phyloP scores from a whole-genome alignment of 2,113 vertebrate genomes.

The Rallus limicola region DNA sequence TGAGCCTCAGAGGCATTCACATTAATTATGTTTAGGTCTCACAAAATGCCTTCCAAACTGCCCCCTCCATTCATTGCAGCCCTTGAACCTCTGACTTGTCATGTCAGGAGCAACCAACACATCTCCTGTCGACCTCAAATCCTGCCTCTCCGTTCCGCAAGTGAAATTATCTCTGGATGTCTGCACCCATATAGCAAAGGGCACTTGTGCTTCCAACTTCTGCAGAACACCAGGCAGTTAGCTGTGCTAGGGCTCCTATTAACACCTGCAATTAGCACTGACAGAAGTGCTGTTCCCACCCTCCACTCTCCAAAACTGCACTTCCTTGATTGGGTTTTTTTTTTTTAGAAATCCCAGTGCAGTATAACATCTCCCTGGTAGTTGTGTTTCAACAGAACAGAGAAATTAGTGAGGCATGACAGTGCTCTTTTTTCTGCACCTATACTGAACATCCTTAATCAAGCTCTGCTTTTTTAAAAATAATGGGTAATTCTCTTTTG shows the following conservation, averaged over 20 bases:
- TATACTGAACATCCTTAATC: slow-evolving; percentile 62
- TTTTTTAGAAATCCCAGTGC: slow-evolving; percentile 14
- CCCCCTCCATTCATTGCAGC: not conserved
- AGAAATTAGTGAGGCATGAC: slow-evolving; percentile 42
- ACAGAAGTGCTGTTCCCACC: not conserved
- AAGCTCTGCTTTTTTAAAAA: slow-evolving; percentile 65
- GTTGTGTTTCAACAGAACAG: slow-evolving; percentile 46
- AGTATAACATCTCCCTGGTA: not conserved
- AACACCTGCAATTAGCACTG: slow-evolving; percentile 34
- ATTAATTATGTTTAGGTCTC: not conserved
- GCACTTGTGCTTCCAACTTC: slow-evolving; percentile 5
- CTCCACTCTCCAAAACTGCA: not conserved
- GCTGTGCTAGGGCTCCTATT: not conserved
- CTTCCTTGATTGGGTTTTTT: not conserved
- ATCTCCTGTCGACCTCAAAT: not conserved
- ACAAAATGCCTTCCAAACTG: not conserved
- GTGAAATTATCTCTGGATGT: not conserved
- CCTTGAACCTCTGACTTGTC: not conserved
- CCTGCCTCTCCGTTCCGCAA: not conserved
- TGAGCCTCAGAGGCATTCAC: not conserved
- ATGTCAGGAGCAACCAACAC: not conserved
- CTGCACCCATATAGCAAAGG: not conserved
- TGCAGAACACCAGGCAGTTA: not conserved
- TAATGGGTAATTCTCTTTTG: slow-evolving; percentile 61
- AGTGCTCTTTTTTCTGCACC: slow-evolving; percentile 39